These are phyloP conservation scores for Stegastes partitus DNA, from an alignment of 2,113 vertebrate species.

Conservation along the genomic window DNA sequence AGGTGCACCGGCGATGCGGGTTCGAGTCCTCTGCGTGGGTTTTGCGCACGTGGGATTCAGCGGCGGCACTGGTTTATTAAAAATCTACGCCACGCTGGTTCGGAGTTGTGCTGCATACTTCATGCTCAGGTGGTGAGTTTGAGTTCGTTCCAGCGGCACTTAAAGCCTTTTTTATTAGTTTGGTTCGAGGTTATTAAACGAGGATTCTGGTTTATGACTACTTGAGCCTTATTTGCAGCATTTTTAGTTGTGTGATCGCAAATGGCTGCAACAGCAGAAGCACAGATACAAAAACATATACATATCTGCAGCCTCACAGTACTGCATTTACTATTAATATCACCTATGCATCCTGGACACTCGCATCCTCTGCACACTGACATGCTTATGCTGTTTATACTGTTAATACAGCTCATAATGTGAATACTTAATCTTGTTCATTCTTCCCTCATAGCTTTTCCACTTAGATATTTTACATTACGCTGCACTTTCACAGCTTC, in stretches of 20 bases:
- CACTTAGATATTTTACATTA: too few relatives aligned
- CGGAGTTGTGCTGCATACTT: neutral
- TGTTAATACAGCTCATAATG: too few relatives aligned
- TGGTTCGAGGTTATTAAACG: slow-evolving; percentile 41
- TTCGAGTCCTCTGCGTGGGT: slow-evolving; percentile 39
- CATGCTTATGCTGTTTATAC: too few relatives aligned
- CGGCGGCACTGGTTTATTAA: slow-evolving; percentile 42
- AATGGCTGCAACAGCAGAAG: too few relatives aligned
- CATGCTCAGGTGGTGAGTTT: slow-evolving; percentile 8
- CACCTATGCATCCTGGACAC: too few relatives aligned
- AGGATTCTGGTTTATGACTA: neutral
- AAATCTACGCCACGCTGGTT: slow-evolving; percentile 4
- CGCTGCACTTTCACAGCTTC: too few relatives aligned
- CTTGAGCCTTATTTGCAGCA: neutral
- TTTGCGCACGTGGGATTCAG: neutral
- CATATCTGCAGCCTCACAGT: too few relatives aligned
- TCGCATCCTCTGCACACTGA: too few relatives aligned
- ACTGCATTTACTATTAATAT: too few relatives aligned
- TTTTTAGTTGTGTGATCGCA: neutral
- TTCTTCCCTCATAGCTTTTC: too few relatives aligned
- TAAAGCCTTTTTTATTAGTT: slow-evolving; percentile 30
- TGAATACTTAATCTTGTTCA: too few relatives aligned
- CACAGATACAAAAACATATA: too few relatives aligned
- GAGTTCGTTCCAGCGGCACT: slow-evolving; percentile 23
- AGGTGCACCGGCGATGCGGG: slow-evolving; percentile 1